phyloP scores from a whole-genome alignment of 2,113 vertebrate genomes.

The Sterna hirundo region DNA sequence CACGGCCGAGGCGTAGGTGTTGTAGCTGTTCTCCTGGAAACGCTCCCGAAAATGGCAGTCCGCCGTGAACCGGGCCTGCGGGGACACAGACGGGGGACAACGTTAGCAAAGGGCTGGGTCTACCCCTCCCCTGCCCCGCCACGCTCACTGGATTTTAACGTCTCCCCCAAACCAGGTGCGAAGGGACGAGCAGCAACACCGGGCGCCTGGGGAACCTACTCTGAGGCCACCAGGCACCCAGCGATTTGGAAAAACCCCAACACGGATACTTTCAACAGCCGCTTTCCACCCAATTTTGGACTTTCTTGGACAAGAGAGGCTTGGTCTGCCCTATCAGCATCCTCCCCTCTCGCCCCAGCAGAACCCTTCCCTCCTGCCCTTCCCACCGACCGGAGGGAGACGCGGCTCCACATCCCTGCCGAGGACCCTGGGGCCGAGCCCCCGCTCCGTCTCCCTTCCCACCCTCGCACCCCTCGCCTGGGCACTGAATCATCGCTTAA shows the following conservation, averaged over 20 bases:
- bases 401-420: rapidly evolving
- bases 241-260: rapidly evolving
- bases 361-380: background rate
- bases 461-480: background rate
- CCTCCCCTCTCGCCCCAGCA: background rate
- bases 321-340: background rate
- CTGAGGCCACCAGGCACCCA: rapidly evolving
- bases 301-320: background rate
- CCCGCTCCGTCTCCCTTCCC: background rate
- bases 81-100: background rate
- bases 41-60: constrained; percentile 96
- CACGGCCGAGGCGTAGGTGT: constrained; percentile 91
- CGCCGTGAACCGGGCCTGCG: constrained; percentile 84
- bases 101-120: rapidly evolving
- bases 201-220: background rate
- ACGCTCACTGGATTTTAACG: rapidly evolving
- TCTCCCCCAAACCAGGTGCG: background rate
- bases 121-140: rapidly evolving
- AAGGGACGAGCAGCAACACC: rapidly evolving
- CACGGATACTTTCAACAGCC: background rate
- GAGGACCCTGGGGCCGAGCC: background rate
- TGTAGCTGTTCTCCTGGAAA: constrained; percentile 99
- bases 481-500: background rate
- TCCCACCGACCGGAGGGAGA: background rate
- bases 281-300: too few relatives aligned